A percentile compares a stretch with the other conserved stretches of the same genome.
These are phyloP conservation scores for Microplitis mediator DNA, from an alignment of 1,140 invertebrate genomes.

Conservation along the genomic window DNA sequence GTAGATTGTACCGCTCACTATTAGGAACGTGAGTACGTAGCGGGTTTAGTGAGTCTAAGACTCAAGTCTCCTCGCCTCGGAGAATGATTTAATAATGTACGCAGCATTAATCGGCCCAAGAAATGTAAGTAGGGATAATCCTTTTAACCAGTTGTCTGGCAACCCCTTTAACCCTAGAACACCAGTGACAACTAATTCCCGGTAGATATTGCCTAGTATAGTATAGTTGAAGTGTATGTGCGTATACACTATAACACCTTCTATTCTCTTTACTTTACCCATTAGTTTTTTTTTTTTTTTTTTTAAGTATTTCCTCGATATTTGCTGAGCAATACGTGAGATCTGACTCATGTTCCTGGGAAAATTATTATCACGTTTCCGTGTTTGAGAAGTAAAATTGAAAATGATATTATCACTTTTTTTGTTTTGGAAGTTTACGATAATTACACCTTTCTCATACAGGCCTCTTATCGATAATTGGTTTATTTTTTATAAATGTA, in stretches of 20 bases:
- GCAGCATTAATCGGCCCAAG: slow-evolving; percentile 46
- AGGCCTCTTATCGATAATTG: slow-evolving; percentile 44
- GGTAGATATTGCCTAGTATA: slow-evolving; percentile 44
- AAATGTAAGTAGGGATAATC: slow-evolving; percentile 54
- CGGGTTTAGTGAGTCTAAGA: not conserved
- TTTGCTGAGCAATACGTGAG: not conserved
- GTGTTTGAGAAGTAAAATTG: slow-evolving; percentile 37
- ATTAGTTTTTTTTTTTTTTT: not conserved
- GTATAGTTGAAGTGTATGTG: not conserved
- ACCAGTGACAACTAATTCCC: slow-evolving; percentile 52
- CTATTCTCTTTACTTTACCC: slow-evolving; percentile 1
- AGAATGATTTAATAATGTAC: slow-evolving; percentile 56
- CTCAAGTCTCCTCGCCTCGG: slow-evolving; percentile 23
- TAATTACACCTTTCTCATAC: not conserved
- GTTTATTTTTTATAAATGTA: slow-evolving; percentile 28
- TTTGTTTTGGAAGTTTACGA: not conserved
- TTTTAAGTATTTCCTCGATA: not conserved
- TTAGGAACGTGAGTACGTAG: not conserved
- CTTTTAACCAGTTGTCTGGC: slow-evolving; percentile 57
- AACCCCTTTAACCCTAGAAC: slow-evolving; percentile 52
- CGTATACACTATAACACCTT: not conserved
- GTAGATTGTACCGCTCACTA: not conserved
- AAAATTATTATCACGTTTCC: slow-evolving; percentile 42
- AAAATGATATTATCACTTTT: slow-evolving; percentile 15
- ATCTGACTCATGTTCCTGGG: not conserved